Evolutionary conservation across 2,888 invertebrate species (phyloP), one percentile per base, ranked within the genome.

Genomic region (Nematopogon swammerdamellus): DNA sequence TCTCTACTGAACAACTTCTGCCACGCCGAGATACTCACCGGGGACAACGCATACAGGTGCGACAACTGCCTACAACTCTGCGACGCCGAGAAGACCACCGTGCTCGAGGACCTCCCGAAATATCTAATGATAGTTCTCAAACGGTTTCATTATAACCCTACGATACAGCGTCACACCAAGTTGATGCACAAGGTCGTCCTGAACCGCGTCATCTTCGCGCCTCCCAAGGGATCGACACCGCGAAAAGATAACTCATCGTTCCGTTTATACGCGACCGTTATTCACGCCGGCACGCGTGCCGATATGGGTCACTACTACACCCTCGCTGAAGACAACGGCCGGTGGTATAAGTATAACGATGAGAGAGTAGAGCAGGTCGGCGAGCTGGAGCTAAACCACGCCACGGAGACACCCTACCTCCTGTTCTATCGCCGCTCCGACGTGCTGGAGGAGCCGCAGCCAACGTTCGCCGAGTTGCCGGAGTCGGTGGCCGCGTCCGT

Each of bases 261-360:
- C n/a, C n/a, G n/a, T n/a, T n/a, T n/a, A n/a, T n/a, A n/a, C n/a
- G n/a, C n/a, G n/a, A n/a, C n/a, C n/a, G n/a, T n/a, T n/a, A n/a
- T n/a, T n/a, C n/a, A n/a, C n/a, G 86, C 87, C 0, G 95, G 95
- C 2, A 84, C 85, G 18, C 89, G 88, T 48, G 86, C 92, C 55
- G 91, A 94, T 62, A 89, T 90, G 1, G 95, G 94, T 0, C 95
- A 95, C 64, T 95, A 95, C 65, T 92, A 91, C 65, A 92, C 92
- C 0, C 86, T 91, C 52, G 92, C 90, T 0, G 82, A 85, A 30
- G 89, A 89, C 61, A 71, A 68, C 17, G 76, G 79, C 50, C 73
- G 82, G 30, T 94, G 94, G 94, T 89, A 85, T 64, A 84, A 87
- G 61, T 92, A 91, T 62, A 92, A 93, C 62, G 94, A 94, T 59